These are phyloP conservation scores for Chauna torquata DNA, from an alignment of 2,113 vertebrate genomes.

Conservation along the genomic window DNA sequence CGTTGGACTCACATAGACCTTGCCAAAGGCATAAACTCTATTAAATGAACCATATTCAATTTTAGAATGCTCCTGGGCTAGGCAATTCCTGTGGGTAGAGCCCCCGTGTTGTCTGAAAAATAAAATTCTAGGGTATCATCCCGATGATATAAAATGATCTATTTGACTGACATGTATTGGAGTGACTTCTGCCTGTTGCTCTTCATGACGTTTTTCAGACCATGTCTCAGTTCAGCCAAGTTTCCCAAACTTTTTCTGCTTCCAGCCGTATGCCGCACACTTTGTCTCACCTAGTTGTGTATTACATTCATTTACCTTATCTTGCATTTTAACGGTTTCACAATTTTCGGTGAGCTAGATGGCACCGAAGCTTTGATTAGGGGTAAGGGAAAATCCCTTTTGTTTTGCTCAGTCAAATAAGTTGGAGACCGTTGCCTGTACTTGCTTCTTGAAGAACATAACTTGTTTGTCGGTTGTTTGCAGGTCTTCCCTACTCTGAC, in stretches of 20 bases:
- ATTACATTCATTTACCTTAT: neutral
- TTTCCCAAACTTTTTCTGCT: neutral
- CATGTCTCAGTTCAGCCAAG: neutral
- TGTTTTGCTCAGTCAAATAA: neutral
- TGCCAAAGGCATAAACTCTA: neutral
- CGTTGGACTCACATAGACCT: fast-evolving
- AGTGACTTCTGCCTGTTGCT: neutral
- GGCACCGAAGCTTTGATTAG: neutral
- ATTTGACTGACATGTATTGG: neutral
- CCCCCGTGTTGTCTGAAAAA: neutral
- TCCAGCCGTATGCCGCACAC: neutral
- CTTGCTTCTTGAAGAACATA: neutral
- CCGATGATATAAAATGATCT: neutral
- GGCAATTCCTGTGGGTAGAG: neutral
- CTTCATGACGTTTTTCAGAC: neutral
- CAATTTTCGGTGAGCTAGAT: neutral
- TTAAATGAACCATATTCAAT: neutral
- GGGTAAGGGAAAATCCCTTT: neutral
- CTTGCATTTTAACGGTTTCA: neutral
- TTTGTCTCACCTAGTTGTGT: neutral
- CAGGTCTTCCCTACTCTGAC: neutral
- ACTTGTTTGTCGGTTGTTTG: neutral
- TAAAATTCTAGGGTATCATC: neutral
- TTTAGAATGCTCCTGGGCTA: neutral
- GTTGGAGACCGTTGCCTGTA: neutral